These are phyloP conservation scores for Oligia latruncula DNA, from an alignment of 2,888 invertebrate genomes.

Conservation along the genomic window DNA sequence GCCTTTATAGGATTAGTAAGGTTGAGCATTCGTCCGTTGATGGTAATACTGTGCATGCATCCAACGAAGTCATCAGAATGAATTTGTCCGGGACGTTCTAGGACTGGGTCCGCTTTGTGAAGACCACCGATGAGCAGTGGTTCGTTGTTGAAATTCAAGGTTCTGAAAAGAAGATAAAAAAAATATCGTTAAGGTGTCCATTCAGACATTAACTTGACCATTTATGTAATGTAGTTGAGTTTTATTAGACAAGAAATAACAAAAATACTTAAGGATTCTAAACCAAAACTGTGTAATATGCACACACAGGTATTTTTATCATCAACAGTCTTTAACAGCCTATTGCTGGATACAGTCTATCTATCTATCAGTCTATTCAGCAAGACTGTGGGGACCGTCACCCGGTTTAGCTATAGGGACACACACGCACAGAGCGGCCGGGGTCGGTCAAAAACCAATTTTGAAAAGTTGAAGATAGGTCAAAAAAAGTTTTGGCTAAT, in stretches of 20 bases:
- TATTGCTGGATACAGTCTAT: not conserved
- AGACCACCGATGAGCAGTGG: constrained; percentile 96
- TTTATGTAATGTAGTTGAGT: not conserved
- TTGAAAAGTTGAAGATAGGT: not conserved
- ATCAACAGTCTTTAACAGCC: not conserved
- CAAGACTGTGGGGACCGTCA: not conserved
- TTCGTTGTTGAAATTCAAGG: constrained; percentile 97
- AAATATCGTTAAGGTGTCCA: constrained; percentile 4
- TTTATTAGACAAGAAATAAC: not conserved
- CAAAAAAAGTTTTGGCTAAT: not conserved
- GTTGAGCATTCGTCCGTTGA: constrained; percentile 96
- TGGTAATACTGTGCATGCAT: constrained; percentile 96
- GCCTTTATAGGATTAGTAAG: constrained; percentile 94
- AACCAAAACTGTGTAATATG: not conserved
- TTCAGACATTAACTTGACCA: not conserved
- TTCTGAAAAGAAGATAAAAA: constrained; percentile 90
- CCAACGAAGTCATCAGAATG: constrained; percentile 98
- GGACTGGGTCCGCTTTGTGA: constrained; percentile 94
- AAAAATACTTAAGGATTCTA: not conserved
- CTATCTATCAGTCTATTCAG: too few relatives aligned
- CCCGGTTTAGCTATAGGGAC: not conserved
- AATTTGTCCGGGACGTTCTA: constrained; percentile 97
- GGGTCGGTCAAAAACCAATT: not conserved
- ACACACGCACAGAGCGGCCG: not conserved
- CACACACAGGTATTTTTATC: not conserved